These are phyloP conservation scores for Myanophis thanlyinensis DNA, from an alignment of 2,113 vertebrate genomes.

Conservation along the genomic window DNA sequence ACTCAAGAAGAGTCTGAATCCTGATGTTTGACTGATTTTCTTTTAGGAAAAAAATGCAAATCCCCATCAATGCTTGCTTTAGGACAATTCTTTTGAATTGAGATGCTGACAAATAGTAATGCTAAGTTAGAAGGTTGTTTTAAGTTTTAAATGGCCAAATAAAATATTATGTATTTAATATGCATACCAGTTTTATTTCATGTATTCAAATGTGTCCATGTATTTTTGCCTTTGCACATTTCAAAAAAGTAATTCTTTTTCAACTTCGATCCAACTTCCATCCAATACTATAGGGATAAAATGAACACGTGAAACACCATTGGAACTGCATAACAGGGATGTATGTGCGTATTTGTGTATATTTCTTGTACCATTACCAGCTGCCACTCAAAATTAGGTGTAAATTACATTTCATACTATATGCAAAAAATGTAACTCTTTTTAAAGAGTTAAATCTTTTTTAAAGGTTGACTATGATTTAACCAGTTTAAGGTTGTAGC, in stretches of 20 bases:
- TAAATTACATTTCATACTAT: not conserved
- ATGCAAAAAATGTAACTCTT: not conserved
- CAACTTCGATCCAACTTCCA: not conserved
- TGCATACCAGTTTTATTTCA: not conserved
- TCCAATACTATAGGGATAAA: not conserved
- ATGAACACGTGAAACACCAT: not conserved
- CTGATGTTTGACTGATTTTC: not conserved
- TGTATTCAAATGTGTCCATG: not conserved
- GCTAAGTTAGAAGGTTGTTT: not conserved
- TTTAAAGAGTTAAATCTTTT: not conserved
- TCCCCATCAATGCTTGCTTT: not conserved
- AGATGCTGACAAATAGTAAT: not conserved
- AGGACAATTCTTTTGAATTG: not conserved
- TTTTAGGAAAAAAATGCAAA: not conserved
- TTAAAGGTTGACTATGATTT: not conserved
- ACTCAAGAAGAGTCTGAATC: no score
- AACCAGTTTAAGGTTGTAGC: not conserved
- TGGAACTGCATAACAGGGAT: not conserved
- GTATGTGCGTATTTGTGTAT: not conserved
- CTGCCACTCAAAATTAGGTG: not conserved
- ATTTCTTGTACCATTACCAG: not conserved
- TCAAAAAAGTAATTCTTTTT: not conserved
- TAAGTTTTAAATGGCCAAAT: not conserved
- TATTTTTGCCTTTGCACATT: not conserved
- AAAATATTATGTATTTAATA: not conserved